Percentiles rank a stretch among this genome's conserved stretches.
Conservation (phyloP, 2,888 invertebrate genomes). For the Xestia ashworthii region DNA sequence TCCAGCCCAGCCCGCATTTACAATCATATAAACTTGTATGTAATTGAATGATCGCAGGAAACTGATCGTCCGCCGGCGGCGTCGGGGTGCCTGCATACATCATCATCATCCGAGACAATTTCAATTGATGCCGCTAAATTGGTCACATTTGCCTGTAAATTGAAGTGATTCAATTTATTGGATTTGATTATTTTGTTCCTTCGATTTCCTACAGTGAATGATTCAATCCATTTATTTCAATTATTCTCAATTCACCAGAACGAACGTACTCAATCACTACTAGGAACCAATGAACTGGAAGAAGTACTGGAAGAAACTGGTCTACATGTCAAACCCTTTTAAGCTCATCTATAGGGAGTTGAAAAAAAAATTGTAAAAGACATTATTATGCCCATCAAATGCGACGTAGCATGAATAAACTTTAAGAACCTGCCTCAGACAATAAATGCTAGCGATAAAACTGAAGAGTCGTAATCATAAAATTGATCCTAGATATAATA, state of each 20-base stretch:
- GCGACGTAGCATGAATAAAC: slow-evolving; percentile 52
- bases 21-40: slow-evolving; percentile 69
- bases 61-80: slow-evolving; percentile 74
- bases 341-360: slow-evolving; percentile 7
- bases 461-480: slow-evolving; percentile 61
- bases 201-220: slow-evolving; percentile 53
- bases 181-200: slow-evolving; percentile 65
- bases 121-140: slow-evolving; percentile 80
- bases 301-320: slow-evolving; percentile 34
- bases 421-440: slow-evolving; percentile 39
- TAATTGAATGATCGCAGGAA: slow-evolving; percentile 89
- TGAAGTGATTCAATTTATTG: slow-evolving; percentile 67
- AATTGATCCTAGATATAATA: slow-evolving; percentile 63
- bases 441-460: slow-evolving; percentile 63
- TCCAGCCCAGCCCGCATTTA: slow-evolving; percentile 75
- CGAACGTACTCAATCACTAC: slow-evolving; percentile 12
- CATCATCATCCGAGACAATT: slow-evolving; percentile 81
- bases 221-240: slow-evolving; percentile 57
- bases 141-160: slow-evolving; percentile 69
- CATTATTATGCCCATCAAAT: slow-evolving; percentile 50
- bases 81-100: slow-evolving; percentile 83
- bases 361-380: slow-evolving; percentile 42
- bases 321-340: slow-evolving; percentile 28
- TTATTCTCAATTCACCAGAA: slow-evolving; percentile 47
- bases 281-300: slow-evolving; percentile 37